phyloP scores from a whole-genome alignment of 2,888 invertebrate genomes.

The Ornithoptera alexandrae region DNA sequence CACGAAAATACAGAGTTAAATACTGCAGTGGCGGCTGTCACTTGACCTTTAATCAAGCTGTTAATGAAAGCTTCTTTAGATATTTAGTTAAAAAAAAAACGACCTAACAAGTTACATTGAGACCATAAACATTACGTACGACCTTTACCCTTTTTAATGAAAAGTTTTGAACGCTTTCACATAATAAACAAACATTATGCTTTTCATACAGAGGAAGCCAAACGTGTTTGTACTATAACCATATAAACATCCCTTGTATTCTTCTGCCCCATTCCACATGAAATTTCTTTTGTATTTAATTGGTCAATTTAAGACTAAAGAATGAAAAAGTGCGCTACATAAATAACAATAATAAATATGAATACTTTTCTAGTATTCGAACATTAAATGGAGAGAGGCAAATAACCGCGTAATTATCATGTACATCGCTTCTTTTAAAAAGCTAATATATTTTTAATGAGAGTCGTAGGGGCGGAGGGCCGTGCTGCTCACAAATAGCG shows the following conservation, averaged over 20 bases:
- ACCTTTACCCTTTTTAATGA: too few relatives aligned
- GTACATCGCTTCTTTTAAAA: conserved; percentile 32
- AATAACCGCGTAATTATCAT: conserved; percentile 11
- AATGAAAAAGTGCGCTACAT: neutral
- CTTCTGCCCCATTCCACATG: neutral
- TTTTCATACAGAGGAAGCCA: too few relatives aligned
- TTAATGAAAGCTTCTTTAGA: neutral
- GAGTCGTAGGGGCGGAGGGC: conserved; percentile 9
- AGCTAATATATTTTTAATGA: conserved; percentile 43
- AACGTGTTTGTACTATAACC: too few relatives aligned
- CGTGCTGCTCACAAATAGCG: conserved; percentile 43
- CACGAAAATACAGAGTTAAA: conserved; percentile 8
- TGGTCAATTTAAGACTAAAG: neutral
- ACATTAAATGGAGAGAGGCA: conserved; percentile 3
- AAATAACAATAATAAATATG: neutral
- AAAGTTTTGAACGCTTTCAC: too few relatives aligned
- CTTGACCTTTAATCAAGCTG: neutral
- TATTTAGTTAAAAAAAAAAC: neutral
- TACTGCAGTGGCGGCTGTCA: conserved; percentile 1
- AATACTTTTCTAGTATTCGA: neutral
- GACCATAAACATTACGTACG: too few relatives aligned
- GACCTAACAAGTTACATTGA: too few relatives aligned
- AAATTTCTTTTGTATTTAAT: neutral
- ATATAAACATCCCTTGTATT: neutral
- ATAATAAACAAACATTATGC: too few relatives aligned